A percentile compares a stretch with the other conserved stretches of the same genome.
Evolutionary conservation across 2,113 vertebrate species (phyloP).

Genomic region (Macaca mulatta): DNA sequence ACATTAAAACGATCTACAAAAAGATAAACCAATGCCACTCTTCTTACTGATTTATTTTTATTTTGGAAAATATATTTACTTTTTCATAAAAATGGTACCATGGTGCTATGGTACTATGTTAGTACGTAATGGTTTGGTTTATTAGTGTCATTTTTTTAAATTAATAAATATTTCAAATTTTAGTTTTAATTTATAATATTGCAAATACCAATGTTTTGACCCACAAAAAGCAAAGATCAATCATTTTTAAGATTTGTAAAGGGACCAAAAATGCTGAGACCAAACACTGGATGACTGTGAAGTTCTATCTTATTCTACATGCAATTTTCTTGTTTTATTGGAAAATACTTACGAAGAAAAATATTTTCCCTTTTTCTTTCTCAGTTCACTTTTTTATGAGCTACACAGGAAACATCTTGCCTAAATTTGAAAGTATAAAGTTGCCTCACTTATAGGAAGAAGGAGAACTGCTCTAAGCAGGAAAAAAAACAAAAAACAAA

Average conservation of each 20-base stretch:
- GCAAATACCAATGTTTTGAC: background rate
- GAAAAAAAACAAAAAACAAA: background rate
- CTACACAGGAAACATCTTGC: background rate
- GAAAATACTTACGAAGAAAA: background rate
- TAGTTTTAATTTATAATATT: background rate
- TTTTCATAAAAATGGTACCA: background rate
- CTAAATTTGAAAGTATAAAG: background rate
- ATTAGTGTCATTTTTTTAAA: background rate
- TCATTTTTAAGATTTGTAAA: background rate
- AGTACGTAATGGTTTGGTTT: background rate
- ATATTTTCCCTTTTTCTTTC: background rate
- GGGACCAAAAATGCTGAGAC: rapidly evolving
- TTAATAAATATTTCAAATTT: background rate
- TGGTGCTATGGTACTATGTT: background rate
- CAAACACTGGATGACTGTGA: rapidly evolving
- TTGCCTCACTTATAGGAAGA: background rate
- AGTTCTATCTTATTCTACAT: background rate
- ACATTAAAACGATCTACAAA: background rate
- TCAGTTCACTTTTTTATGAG: conserved; percentile 6
- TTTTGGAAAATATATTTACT: background rate
- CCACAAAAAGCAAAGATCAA: background rate
- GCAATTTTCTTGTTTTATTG: background rate
- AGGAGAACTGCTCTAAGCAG: background rate
- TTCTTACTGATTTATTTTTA: background rate
- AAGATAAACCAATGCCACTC: background rate